A percentile compares a stretch with the other conserved stretches of the same genome.
These are phyloP conservation scores for Sterrhoptilus dennistouni DNA, from an alignment of 2,113 vertebrate genomes.

Conservation along the genomic window DNA sequence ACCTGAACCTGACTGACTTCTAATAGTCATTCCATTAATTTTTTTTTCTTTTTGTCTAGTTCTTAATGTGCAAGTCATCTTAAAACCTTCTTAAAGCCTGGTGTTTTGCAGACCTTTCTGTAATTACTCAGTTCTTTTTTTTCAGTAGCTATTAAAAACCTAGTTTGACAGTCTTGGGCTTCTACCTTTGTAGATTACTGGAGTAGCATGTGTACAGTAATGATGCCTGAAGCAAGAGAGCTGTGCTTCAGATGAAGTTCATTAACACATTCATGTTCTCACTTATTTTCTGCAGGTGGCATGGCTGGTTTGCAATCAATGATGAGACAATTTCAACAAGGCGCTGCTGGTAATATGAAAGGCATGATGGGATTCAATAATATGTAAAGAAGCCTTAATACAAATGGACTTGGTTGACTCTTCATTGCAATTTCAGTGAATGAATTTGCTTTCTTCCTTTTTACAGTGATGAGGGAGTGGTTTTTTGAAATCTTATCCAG, in stretches of 20 bases:
- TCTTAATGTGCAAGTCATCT: background rate
- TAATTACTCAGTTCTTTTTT: background rate
- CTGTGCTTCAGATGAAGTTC: background rate
- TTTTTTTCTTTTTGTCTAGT: background rate
- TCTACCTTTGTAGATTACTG: background rate
- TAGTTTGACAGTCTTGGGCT: background rate
- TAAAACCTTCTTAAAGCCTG: background rate
- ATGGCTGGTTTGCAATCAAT: conserved; percentile 99
- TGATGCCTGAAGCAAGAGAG: background rate
- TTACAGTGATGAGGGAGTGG: conserved; percentile 41
- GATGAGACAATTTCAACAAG: conserved; percentile 99
- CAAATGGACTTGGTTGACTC: conserved; percentile 70
- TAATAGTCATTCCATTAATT: background rate
- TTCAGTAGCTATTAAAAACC: background rate
- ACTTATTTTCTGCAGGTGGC: conserved; percentile 79
- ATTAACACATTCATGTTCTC: background rate
- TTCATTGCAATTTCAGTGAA: conserved; percentile 69
- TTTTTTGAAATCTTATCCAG: conserved; percentile 54
- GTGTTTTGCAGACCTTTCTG: background rate
- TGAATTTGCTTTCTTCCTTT: conserved; percentile 70
- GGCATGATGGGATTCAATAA: conserved; percentile 99
- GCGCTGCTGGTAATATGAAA: conserved; percentile 98
- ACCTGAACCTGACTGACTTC: background rate
- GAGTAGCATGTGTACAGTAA: background rate
- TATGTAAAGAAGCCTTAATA: conserved; percentile 89